Evolutionary conservation across 2,797 vertebrate species (phyloP), one percentile per base, ranked within the genome.

Genomic region (Sorex maritimensis): DNA sequence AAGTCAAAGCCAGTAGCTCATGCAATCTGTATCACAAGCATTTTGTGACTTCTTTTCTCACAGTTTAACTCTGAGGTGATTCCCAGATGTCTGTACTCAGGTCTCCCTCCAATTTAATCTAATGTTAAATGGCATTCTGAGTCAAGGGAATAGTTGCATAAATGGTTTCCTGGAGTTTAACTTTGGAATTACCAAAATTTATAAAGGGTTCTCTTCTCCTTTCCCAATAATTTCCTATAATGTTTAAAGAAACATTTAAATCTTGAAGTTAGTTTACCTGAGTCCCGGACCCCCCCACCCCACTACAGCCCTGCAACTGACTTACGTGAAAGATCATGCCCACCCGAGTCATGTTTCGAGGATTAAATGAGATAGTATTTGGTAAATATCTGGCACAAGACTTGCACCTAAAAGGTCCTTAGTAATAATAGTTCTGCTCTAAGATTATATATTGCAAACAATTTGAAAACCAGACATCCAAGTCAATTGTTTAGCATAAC

Each of bases 381-480:
- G 21, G 58, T 81, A 86, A 89, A 17, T 44, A 2, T 28, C 68
- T 91, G 71, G 63, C 69, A 68, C 21, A 91, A 85, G 52, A 2
- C 55, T 91, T 78, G 8, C 21, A 87, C 30, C 74, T 81, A 79
- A 91, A 90, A 93, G 6, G 12, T 85, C n/a, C 65, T 84, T 86
- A 95, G 65, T 55, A 74, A 83, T 77, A 83, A 87, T 58, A 75
- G 28, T 79, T 92, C 24, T 55, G 21, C n/a, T 78, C 34, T 34
- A 23, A 79, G 85, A 90, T 93, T 85, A 92, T 74, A 87, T n/a
- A 89, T 87, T 78, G 17, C 46, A 91, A 89, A 81, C 34, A 77
- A 81, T 34, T 79, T 87, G 49, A 80, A 95, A 95, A 67, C 65
- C 34, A 92, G 93, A 84, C 26, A 52, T 87, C 93, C 46, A 67